phyloP scores from a whole-genome alignment of 2,888 invertebrate species.

The Exephanes ischioxanthus region DNA sequence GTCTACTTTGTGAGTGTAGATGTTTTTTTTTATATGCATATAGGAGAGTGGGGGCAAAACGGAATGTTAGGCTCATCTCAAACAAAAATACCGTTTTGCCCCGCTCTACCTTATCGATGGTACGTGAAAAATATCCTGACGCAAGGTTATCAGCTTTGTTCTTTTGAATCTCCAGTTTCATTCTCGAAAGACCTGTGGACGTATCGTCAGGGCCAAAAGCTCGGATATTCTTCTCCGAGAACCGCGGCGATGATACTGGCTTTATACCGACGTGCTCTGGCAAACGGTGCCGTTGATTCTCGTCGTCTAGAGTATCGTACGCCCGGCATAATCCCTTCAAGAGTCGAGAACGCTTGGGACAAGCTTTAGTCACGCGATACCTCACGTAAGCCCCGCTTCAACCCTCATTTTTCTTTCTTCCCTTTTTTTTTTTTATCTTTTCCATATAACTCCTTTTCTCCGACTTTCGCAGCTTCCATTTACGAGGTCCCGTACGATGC shows the following conservation, averaged over 20 bases:
- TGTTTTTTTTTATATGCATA: background rate
- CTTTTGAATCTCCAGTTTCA: background rate
- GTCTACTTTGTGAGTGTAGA: background rate
- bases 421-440: background rate
- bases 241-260: constrained; percentile 24
- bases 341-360: constrained; percentile 29
- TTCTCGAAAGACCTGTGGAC: background rate
- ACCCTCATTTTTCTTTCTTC: constrained; percentile 5
- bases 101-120: background rate
- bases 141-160: background rate
- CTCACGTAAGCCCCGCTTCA: constrained; percentile 37
- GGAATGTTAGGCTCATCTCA: no score
- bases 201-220: constrained; percentile 25
- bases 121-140: background rate
- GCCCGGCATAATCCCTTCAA: constrained; percentile 51
- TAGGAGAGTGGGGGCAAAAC: background rate
- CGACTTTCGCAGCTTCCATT: constrained; percentile 26
- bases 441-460: constrained; percentile 18
- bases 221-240: constrained; percentile 26
- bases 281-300: constrained; percentile 42
- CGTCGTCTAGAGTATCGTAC: constrained; percentile 45
- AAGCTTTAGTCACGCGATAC: constrained; percentile 48
- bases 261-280: constrained; percentile 31
- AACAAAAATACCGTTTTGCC: no score
- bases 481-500: constrained; percentile 12